Conservation (phyloP, 2,888 invertebrate genomes). For the Ormyrus rosae region DNA sequence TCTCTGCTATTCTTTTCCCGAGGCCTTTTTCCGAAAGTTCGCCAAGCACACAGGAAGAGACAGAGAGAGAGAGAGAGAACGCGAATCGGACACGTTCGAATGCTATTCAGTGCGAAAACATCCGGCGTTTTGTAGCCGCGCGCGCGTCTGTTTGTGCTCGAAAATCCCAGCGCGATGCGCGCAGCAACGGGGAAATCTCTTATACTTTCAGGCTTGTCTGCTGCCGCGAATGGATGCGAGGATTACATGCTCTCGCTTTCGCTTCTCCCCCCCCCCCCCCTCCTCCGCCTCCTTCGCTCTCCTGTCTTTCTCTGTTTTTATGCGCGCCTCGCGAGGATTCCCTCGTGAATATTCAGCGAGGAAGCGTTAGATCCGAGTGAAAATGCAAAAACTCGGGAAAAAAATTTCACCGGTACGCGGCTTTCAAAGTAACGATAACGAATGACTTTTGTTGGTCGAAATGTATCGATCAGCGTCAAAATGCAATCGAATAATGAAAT, state of each 20-base stretch:
- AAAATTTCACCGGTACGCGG: too few relatives aligned
- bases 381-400: neutral
- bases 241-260: constrained; percentile 27
- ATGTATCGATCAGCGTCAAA: too few relatives aligned
- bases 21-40: too few relatives aligned
- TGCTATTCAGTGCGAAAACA: constrained; percentile 15
- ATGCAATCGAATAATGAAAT: too few relatives aligned
- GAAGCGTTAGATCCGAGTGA: neutral
- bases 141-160: neutral
- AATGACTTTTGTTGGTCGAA: too few relatives aligned
- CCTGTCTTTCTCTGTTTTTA: constrained; percentile 12
- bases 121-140: neutral
- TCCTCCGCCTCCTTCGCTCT: too few relatives aligned
- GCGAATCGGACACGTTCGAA: too few relatives aligned
- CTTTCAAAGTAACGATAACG: too few relatives aligned
- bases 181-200: constrained; percentile 14
- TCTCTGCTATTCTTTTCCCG: too few relatives aligned
- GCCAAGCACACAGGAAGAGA: too few relatives aligned
- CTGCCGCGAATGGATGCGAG: constrained; percentile 8
- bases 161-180: neutral
- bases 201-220: neutral
- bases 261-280: neutral
- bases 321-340: neutral
- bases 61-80: too few relatives aligned
- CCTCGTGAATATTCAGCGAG: constrained; percentile 7